These are phyloP conservation scores for Hanleya hanleyi DNA, from an alignment of 2,888 invertebrate species.

Conservation along the genomic window DNA sequence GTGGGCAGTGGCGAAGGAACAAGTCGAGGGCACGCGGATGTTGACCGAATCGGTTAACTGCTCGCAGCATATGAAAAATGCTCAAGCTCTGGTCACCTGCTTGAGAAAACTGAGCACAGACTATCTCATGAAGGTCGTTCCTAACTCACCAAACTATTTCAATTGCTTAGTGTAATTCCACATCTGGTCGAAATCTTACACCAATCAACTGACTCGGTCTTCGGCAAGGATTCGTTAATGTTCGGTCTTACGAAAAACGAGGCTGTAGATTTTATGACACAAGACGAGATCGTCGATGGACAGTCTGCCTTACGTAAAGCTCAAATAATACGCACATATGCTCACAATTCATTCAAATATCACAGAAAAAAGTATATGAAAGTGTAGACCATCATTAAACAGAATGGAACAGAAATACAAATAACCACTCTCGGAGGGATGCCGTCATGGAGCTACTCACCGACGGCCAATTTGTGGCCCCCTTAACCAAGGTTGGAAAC, in stretches of 20 bases:
- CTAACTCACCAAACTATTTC: conserved; percentile 29
- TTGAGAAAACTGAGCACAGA: conserved; percentile 82
- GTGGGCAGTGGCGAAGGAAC: conserved; percentile 45
- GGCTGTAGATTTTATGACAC: too few species aligned
- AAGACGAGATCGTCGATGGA: conserved; percentile 86
- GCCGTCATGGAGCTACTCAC: conserved; percentile 87
- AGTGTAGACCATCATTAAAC: conserved; percentile 93
- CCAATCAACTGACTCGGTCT: too few species aligned
- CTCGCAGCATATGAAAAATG: conserved; percentile 14
- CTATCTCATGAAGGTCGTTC: conserved; percentile 27
- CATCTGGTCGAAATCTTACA: not conserved
- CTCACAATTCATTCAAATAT: too few species aligned
- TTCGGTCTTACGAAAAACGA: too few species aligned
- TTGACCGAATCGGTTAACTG: too few species aligned
- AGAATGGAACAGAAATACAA: conserved; percentile 76
- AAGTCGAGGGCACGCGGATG: too few species aligned
- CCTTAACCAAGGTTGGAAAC: conserved; percentile 89
- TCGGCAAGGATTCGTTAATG: too few species aligned
- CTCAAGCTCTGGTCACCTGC: conserved; percentile 22
- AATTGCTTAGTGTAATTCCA: conserved; percentile 21
- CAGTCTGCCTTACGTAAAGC: conserved; percentile 92
- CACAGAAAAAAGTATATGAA: conserved; percentile 92
- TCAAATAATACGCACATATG: too few species aligned
- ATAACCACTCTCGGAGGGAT: conserved; percentile 87
- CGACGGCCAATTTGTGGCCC: conserved; percentile 87